Conservation (phyloP, 64 coral and sea anemone species). For the Porites lutea region DNA sequence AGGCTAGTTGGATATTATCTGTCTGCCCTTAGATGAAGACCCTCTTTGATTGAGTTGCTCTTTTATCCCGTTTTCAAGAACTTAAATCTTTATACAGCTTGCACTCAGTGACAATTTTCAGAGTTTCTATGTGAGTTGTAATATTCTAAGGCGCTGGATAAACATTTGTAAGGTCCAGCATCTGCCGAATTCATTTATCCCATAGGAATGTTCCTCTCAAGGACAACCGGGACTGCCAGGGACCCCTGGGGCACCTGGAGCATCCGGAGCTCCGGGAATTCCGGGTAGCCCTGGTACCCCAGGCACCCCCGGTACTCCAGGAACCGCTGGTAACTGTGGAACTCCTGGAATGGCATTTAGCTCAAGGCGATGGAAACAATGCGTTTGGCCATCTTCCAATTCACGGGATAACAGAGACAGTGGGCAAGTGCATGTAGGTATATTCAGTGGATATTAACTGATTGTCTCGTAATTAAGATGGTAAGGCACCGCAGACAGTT, state of each 20-base stretch:
- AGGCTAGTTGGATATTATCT: too few relatives aligned
- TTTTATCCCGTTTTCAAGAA: too few relatives aligned
- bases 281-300: constrained; percentile 18
- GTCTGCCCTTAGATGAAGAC: too few relatives aligned
- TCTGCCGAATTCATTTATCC: not conserved
- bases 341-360: not conserved
- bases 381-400: constrained; percentile 30
- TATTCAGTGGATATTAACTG: not conserved
- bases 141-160: too few relatives aligned
- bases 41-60: too few relatives aligned
- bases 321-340: not conserved
- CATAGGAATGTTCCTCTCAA: constrained; percentile 50
- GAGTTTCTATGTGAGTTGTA: too few relatives aligned
- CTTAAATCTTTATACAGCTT: too few relatives aligned
- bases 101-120: too few relatives aligned
- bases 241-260: constrained; percentile 37
- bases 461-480: too few relatives aligned
- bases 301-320: not conserved
- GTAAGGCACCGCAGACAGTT: too few relatives aligned
- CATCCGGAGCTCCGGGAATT: constrained; percentile 47
- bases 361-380: constrained; percentile 60
- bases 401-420: constrained; percentile 41
- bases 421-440: constrained; percentile 56
- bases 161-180: too few relatives aligned
- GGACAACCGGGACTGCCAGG: not conserved